Evolutionary conservation across 2,888 invertebrate species (phyloP), one percentile per base, ranked within the genome.

Genomic region (Lapara coniferarum): DNA sequence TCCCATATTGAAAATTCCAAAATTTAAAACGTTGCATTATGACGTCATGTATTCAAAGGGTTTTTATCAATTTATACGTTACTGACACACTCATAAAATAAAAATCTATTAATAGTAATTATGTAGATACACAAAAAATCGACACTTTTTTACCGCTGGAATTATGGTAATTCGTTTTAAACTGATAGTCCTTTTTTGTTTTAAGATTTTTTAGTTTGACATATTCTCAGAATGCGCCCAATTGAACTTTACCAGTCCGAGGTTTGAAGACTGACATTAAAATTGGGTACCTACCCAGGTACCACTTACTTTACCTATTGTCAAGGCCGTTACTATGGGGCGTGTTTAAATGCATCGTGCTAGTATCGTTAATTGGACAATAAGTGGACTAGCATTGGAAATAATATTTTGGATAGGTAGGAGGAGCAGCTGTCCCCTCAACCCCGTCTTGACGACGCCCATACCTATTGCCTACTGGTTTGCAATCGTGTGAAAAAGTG

Each of bases 1-100:
- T 66, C 66, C 44, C 46, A 56, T 66, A 51, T 37, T 51, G n/a
- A n/a, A 57, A 51, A 69, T 57, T 52, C 66, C 66, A 12, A 63
- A 19, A 19, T 7, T 59, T 63, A 16, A 49, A 49, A 19, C 13
- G 19, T 49, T 49, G 6, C 49, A 46, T 7, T 63, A 63, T 63
- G 49, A 63, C 49, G 19, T 12, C 19, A 19, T 13, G 8, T 37
- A 19, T 55, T 16, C 16, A 0, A 10, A 63, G 49, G 49, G 10
- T 16, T 46, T 49, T 46, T 7, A 13, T 13, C 12, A 10, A 19
- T 5, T 10, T 63, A 1, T 19, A 63, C 19, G 49, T 25, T 63
- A 13, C 49, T 10, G 16, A 46, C 19, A 46, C 13, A 46, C 10
- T 10, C 12, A 10, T 12, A 10, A 46, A 59, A 46, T 37, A 13